Conservation (phyloP, 2,888 invertebrate genomes). For the Clivina fossor region DNA sequence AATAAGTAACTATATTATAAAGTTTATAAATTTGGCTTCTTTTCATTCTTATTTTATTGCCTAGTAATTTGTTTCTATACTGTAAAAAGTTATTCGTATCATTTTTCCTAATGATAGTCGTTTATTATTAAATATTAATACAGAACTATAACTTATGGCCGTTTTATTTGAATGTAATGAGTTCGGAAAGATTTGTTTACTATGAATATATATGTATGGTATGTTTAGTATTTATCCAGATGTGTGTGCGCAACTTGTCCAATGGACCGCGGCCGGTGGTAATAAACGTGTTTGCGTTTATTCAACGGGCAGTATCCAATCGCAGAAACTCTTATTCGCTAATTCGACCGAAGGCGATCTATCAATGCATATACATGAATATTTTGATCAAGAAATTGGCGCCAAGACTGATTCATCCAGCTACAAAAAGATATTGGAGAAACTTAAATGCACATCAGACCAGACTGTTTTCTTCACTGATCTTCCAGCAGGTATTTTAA, state of each 20-base stretch:
- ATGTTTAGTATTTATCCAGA: constrained; percentile 82
- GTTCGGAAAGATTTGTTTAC: no score
- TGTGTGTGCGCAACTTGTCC: constrained; percentile 72
- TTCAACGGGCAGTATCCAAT: constrained; percentile 88
- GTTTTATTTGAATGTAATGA: no score
- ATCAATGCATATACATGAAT: constrained; percentile 68
- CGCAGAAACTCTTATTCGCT: constrained; percentile 84
- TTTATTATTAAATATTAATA: no score
- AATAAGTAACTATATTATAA: no score
- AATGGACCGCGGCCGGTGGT: constrained; percentile 68
- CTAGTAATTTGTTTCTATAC: no score
- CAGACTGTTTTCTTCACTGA: constrained; percentile 88
- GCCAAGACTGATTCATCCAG: constrained; percentile 76
- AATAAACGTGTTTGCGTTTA: constrained; percentile 79
- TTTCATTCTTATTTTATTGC: no score
- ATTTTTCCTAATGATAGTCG: no score
- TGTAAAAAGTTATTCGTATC: no score
- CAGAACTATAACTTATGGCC: no score
- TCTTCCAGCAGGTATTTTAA: constrained; percentile 67
- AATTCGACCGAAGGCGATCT: constrained; percentile 78
- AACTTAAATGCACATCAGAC: constrained; percentile 64
- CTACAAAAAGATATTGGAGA: constrained; percentile 74
- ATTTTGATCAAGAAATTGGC: constrained; percentile 87
- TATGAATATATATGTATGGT: constrained; percentile 4
- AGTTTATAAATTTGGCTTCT: no score